Evolutionary conservation across 2,888 invertebrate species (phyloP).

Genomic region (Drosophila mimetica): DNA sequence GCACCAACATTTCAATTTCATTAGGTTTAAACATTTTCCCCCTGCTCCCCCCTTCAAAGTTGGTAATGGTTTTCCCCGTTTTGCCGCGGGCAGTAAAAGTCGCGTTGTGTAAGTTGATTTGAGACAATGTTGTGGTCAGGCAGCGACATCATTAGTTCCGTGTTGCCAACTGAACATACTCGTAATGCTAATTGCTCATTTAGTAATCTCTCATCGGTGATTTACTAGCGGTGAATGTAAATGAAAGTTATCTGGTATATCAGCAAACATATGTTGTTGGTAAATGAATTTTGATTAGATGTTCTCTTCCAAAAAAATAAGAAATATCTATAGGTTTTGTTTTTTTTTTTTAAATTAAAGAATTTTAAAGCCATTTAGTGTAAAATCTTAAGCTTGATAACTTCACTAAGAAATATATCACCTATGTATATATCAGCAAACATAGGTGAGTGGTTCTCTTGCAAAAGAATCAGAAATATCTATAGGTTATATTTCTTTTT

Average conservation of each 20-base stretch:
- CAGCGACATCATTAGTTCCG: constrained; percentile 69
- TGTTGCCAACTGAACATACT: constrained; percentile 48
- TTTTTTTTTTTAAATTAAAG: neutral
- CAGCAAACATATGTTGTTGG: neutral
- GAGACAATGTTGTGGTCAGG: constrained; percentile 56
- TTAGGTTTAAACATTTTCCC: constrained; percentile 11
- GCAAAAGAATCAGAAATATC: no score
- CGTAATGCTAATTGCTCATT: constrained; percentile 56
- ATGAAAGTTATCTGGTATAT: constrained; percentile 31
- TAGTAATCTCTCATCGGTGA: constrained; percentile 23
- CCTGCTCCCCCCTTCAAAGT: neutral
- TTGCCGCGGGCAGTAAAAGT: constrained; percentile 67
- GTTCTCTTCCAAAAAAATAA: neutral
- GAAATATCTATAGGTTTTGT: neutral
- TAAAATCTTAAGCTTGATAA: neutral
- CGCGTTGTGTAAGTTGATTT: constrained; percentile 55
- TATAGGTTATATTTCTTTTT: neutral
- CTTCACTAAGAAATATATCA: neutral
- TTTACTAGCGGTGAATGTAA: constrained; percentile 50
- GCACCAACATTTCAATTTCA: constrained; percentile 43
- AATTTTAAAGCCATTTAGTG: neutral
- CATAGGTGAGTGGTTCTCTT: neutral
- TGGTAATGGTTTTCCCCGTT: constrained; percentile 55
- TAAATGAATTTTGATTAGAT: neutral
- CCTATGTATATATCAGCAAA: neutral